phyloP scores from a whole-genome alignment of 1,140 invertebrate species.

The Drosophila malerkotliana region DNA sequence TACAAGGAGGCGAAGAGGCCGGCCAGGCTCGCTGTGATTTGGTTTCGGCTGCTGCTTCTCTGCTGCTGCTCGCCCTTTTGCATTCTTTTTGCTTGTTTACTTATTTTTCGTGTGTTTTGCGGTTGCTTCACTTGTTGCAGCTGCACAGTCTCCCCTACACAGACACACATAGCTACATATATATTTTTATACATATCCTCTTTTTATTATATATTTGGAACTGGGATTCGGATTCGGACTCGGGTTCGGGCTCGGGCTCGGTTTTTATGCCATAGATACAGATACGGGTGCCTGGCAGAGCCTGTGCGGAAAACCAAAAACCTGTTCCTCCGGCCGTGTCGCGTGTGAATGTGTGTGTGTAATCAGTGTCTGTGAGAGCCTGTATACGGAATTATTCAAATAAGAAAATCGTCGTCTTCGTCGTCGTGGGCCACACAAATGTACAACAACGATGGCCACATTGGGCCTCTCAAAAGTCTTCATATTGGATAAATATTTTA shows the following conservation, averaged over 20 bases:
- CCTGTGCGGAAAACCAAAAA: slow-evolving; percentile 69
- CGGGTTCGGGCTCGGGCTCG: slow-evolving; percentile 39
- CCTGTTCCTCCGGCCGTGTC: slow-evolving; percentile 57
- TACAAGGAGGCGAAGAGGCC: slow-evolving; percentile 20
- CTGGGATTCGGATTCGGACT: slow-evolving; percentile 34
- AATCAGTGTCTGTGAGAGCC: slow-evolving; percentile 22
- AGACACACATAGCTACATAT: slow-evolving; percentile 13
- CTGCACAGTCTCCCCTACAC: slow-evolving; percentile 39
- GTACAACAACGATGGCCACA: slow-evolving; percentile 87
- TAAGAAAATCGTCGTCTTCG: slow-evolving; percentile 67
- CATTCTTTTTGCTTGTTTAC: slow-evolving; percentile 75
- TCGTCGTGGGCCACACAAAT: slow-evolving; percentile 72
- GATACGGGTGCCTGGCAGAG: slow-evolving; percentile 25
- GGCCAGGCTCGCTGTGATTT: slow-evolving; percentile 50
- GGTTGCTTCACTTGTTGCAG: slow-evolving; percentile 75
- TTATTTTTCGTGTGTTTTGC: slow-evolving; percentile 61
- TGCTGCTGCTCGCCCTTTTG: slow-evolving; percentile 51
- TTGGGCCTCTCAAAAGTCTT: slow-evolving; percentile 97
- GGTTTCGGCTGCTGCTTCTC: slow-evolving; percentile 53
- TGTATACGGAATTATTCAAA: slow-evolving; percentile 78
- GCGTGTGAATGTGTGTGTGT: slow-evolving; percentile 3
- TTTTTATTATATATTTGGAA: slow-evolving; percentile 28
- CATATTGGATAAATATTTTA: slow-evolving; percentile 98
- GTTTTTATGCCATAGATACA: slow-evolving; percentile 67
- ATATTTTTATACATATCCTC: not conserved